Conservation (phyloP, 2,797 vertebrate genomes). For the Muraenolepis orangiensis region DNA sequence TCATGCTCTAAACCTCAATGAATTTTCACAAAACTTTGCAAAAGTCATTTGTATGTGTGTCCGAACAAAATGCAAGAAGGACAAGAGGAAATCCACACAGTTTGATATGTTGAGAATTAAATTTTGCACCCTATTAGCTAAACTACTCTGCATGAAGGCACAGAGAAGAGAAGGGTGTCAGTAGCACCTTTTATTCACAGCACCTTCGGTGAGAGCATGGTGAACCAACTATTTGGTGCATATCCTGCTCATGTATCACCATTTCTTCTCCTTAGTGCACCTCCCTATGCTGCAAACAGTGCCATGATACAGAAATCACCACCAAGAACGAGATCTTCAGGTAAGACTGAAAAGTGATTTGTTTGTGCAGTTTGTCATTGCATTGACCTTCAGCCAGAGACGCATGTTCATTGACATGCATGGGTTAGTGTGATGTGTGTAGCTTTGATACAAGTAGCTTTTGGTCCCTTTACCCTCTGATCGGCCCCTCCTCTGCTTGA, state of each 20-base stretch:
- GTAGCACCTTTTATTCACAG: too few relatives aligned
- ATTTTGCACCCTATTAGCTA: neutral
- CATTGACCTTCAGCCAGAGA: neutral
- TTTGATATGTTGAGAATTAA: too few relatives aligned
- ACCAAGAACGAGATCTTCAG: conserved; percentile 99
- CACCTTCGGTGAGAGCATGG: neutral
- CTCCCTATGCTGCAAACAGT: conserved; percentile 95
- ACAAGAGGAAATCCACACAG: too few relatives aligned
- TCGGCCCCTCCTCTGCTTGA: too few relatives aligned
- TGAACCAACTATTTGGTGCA: neutral
- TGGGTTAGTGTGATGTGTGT: neutral
- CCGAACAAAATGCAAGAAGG: too few relatives aligned
- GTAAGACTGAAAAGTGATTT: conserved; percentile 63
- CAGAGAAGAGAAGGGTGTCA: neutral
- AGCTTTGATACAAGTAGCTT: neutral
- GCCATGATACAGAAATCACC: conserved; percentile 95
- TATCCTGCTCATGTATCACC: neutral
- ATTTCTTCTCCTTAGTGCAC: conserved; percentile 80
- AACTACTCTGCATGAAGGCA: neutral
- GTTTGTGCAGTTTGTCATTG: neutral
- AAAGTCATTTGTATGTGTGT: too few relatives aligned
- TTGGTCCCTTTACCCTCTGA: neutral
- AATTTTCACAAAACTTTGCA: too few relatives aligned
- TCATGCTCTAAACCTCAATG: too few relatives aligned
- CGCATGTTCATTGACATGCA: neutral